Evolutionary conservation across 2,888 invertebrate species (phyloP).

Genomic region (Amphipyra tragopoginis): DNA sequence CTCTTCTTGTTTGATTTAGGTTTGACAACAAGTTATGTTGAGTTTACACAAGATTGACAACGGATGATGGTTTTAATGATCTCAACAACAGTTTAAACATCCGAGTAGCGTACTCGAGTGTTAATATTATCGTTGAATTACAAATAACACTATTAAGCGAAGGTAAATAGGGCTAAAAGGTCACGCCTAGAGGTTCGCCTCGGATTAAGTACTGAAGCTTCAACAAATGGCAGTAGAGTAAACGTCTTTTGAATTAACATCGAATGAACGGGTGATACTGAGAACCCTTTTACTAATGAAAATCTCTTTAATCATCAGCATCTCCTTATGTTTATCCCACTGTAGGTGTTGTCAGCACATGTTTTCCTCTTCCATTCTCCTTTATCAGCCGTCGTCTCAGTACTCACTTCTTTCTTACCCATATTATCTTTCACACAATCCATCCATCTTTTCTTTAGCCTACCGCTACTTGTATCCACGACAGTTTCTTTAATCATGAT

Average conservation of each 20-base stretch:
- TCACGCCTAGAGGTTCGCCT: constrained; percentile 38
- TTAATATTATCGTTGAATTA: constrained; percentile 48
- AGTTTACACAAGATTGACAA: constrained; percentile 16
- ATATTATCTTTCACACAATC: too few species aligned
- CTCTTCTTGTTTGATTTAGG: constrained; percentile 40
- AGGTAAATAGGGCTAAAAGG: constrained; percentile 55
- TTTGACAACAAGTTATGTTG: constrained; percentile 32
- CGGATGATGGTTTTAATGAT: constrained; percentile 37
- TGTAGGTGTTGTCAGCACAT: too few species aligned
- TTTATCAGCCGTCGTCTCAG: too few species aligned
- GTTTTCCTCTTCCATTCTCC: too few species aligned
- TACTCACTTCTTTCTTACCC: too few species aligned
- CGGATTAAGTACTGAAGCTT: constrained; percentile 24
- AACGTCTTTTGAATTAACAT: constrained; percentile 26
- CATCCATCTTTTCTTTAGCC: too few species aligned
- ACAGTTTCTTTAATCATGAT: too few species aligned
- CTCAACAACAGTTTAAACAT: constrained; percentile 26
- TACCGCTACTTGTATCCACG: too few species aligned
- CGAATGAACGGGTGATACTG: constrained; percentile 16
- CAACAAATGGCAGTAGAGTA: constrained; percentile 8
- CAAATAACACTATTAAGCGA: constrained; percentile 49
- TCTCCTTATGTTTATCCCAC: too few species aligned
- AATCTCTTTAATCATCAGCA: too few species aligned
- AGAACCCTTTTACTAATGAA: too few species aligned
- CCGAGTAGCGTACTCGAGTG: constrained; percentile 15